phyloP scores from a whole-genome alignment of 2,113 vertebrate species.

The Campylomormyrus tamandua region DNA sequence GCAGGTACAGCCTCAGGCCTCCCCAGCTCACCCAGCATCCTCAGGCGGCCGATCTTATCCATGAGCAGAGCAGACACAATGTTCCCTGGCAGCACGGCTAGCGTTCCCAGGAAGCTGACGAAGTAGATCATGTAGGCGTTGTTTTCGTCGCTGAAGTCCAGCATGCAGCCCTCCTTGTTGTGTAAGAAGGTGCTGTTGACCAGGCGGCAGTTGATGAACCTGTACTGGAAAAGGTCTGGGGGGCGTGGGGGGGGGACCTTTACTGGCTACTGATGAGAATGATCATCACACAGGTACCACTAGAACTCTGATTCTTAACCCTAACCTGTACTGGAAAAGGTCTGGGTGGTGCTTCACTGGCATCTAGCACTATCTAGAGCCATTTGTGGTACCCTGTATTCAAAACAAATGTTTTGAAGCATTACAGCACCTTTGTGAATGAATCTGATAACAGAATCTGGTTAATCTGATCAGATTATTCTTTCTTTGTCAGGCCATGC shows the following conservation, averaged over 20 bases:
- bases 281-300: not conserved
- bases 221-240: slow-evolving; percentile 90
- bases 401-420: not conserved
- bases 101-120: slow-evolving; percentile 89
- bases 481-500: not conserved
- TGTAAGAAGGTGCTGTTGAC: slow-evolving; percentile 93
- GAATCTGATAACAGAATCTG: not conserved
- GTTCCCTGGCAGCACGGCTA: slow-evolving; percentile 91
- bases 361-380: not conserved
- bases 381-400: not conserved
- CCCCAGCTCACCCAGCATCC: slow-evolving; percentile 78
- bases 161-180: slow-evolving; percentile 91
- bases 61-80: slow-evolving; percentile 93
- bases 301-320: not conserved
- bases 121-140: slow-evolving; percentile 99
- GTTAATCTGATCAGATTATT: not conserved
- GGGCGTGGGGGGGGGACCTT: not conserved
- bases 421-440: not conserved
- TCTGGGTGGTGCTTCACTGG: not conserved
- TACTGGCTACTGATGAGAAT: not conserved
- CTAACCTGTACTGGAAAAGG: not conserved
- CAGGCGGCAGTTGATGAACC: slow-evolving; percentile 81
- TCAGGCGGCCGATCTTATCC: slow-evolving; percentile 94
- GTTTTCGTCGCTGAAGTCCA: slow-evolving; percentile 88
- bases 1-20: not conserved